phyloP scores from a whole-genome alignment of 2,113 vertebrate genomes.

The Megaleporinus macrocephalus region DNA sequence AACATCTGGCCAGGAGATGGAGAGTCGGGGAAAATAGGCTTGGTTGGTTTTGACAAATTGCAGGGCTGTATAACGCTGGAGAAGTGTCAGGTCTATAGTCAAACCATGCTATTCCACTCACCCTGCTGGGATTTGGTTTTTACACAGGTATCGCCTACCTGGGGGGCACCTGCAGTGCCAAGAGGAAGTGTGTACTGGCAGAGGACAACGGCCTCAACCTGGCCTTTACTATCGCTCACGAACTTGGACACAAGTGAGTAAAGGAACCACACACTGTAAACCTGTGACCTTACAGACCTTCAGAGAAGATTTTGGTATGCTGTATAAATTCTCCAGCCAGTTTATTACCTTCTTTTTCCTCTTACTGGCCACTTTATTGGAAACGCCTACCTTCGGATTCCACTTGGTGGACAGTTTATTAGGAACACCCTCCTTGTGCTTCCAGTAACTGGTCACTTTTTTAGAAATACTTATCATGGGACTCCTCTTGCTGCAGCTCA shows the following conservation, averaged over 20 bases:
- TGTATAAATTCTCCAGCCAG: neutral
- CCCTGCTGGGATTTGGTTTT: conserved; percentile 27
- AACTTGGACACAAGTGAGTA: conserved; percentile 98
- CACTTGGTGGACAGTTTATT: too few species aligned
- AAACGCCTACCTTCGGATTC: too few species aligned
- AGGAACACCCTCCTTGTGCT: too few species aligned
- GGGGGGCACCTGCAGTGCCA: conserved; percentile 92
- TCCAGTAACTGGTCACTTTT: too few species aligned
- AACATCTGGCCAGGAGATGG: conserved; percentile 33
- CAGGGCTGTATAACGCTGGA: neutral
- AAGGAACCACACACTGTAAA: neutral
- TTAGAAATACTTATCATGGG: too few species aligned
- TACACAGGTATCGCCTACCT: conserved; percentile 93
- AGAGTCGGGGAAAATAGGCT: neutral
- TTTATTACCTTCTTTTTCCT: neutral
- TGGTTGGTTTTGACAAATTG: conserved; percentile 14
- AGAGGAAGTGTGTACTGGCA: conserved; percentile 94
- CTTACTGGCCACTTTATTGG: too few species aligned
- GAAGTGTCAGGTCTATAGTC: neutral
- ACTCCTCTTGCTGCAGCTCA: too few species aligned
- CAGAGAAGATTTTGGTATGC: too few species aligned
- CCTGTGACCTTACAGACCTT: neutral
- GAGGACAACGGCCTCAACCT: conserved; percentile 97
- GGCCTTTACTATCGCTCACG: conserved; percentile 98
- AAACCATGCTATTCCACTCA: neutral